Evolutionary conservation across 2,888 invertebrate genomes (phyloP), one percentile per base, ranked within the genome.

Genomic region (Drosophila diplacantha): DNA sequence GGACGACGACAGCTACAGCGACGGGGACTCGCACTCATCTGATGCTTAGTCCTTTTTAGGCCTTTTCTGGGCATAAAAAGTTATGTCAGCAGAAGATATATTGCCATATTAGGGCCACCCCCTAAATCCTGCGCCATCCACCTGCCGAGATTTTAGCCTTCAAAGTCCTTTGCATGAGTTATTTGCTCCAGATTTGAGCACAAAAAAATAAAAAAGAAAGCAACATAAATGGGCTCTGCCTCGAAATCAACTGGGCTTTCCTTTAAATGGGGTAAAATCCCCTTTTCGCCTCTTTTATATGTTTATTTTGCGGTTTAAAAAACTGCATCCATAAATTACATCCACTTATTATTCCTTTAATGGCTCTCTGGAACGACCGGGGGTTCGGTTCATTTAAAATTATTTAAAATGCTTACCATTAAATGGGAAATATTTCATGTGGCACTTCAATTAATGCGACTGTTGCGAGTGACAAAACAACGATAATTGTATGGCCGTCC

Each of bases 31-130:
- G 37, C 64, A 62, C 62, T 63, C 62, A 63, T 62, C 63, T 63
- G 29, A 44, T 20, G 64, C 54, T 49, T 60, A 62, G 72, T 69
- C 71, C 58, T 66, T 62, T 70, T 70, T 62, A 55, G 71, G 71
- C 67, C 69, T 62, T 72, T 69, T 50, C 14, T 51, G 68, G 68
- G 69, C 69, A 71, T 80, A 80, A 79, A 75, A 81, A 79, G 74
- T 81, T 81, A 79, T 79, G 81, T 73, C 80, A 83, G 72, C 75
- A 65, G 61, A 72, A 74, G 72, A 83, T 71, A 78, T 83, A 83
- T 81, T 69, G 72, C 72, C 72, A 69, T 76, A 79, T 81, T 81
- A 80, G 66, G 64, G 66, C 64, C 61, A 24, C 62, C 26, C 66
- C 32, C 35, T 37, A 65, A 49, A 50, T 49, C 65, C 55, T 29